phyloP scores from a whole-genome alignment of 2,113 vertebrate genomes.

The Aegotheles bennettii region DNA sequence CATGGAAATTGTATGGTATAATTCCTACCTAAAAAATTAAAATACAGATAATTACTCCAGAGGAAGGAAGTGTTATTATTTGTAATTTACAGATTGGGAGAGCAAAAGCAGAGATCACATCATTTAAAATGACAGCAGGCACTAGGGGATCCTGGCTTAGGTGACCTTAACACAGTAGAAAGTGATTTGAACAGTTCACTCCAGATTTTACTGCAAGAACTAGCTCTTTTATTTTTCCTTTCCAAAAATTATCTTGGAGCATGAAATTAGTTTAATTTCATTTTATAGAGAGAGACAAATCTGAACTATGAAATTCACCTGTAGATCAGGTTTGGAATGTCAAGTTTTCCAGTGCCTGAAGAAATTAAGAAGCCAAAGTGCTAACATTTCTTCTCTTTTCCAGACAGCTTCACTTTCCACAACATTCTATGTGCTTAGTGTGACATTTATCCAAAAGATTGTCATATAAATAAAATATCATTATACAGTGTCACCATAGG shows the following conservation, averaged over 20 bases:
- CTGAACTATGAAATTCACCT: neutral
- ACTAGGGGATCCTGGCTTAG: neutral
- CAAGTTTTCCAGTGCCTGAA: neutral
- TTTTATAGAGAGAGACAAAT: neutral
- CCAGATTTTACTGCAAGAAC: neutral
- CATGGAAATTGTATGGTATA: neutral
- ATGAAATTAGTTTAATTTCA: neutral
- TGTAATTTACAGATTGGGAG: neutral
- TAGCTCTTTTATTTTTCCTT: neutral
- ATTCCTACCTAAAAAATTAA: neutral
- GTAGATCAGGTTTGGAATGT: neutral
- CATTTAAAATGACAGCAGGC: neutral
- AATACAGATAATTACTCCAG: neutral
- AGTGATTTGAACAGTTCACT: neutral
- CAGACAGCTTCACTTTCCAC: neutral
- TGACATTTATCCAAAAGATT: neutral
- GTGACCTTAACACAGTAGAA: neutral
- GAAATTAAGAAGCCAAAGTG: neutral
- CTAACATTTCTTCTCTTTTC: neutral
- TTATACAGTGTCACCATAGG: neutral
- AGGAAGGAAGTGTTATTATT: neutral
- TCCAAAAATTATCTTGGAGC: neutral
- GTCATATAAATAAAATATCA: neutral
- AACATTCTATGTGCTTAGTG: neutral
- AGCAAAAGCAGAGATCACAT: neutral